Base-by-base conservation (phyloP, 2,888 invertebrate genomes). In the Aleiodes testaceus region DNA sequence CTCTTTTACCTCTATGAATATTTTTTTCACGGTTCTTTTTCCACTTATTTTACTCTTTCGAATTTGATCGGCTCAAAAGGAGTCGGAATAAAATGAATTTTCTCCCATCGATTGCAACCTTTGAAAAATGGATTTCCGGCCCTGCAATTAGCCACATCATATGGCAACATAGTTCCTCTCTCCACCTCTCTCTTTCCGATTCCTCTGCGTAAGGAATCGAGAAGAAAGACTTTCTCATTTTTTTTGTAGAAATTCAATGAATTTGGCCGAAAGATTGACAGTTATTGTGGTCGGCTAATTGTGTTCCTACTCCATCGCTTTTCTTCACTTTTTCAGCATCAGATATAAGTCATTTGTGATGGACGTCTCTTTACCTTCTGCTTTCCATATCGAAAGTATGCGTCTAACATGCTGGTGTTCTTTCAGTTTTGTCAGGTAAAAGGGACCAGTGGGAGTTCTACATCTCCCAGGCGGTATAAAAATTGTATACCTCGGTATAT, bases 371-470 rank as follows among this genome's bases (percentile, higher is more conserved):
- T 5, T 11, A 7, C 9, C 18, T 12, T 18, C 16, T 36, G 1
- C 11, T 44, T 36, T 45, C n/a, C 12, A 45, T 12, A 4, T 18
- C 2, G 22, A 9, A 22, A 45, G 22, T 63, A 20, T 63, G 45
- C 9, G 45, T 45, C 26, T 59, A 42, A 36, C 42, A 63, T 45
- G 12, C 20, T 45, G 20, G 44, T 22, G 45, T 22, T 45, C 45
- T 63, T 63, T 45, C 44, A 45, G 63, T 63, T 63, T 45, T 45
- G 44, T 47, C 63, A 63, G 63, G 63, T 63, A 63, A 45, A 63
- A 63, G 45, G 45, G 44, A 44, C 63, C 26, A 26, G 45, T 45
- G 63, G 63, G 63, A 63, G 63, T 63, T 59, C 47, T 47, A 20
- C 22, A 63, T 14, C 22, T 63, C 26, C 45, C 63, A 45, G 22